A percentile compares a stretch with the other conserved stretches of the same genome.
These are phyloP conservation scores for Delichon dasypus DNA, from an alignment of 2,797 vertebrate genomes.

Conservation along the genomic window DNA sequence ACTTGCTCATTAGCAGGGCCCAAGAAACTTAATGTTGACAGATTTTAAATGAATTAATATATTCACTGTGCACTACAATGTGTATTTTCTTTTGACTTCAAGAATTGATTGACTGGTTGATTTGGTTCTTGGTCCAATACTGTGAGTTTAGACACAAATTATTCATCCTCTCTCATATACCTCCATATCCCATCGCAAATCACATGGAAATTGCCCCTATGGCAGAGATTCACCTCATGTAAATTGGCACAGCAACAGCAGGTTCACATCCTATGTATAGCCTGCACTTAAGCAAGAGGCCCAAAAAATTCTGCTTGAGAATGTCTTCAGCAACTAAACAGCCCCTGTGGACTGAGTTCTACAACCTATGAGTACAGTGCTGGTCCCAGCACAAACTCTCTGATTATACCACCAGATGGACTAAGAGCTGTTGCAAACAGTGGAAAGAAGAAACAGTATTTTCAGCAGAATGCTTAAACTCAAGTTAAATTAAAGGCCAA, in stretches of 20 bases:
- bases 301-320: not conserved
- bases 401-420: not conserved
- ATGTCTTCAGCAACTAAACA: not conserved
- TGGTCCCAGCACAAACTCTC: not conserved
- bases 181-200: not conserved
- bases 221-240: not conserved
- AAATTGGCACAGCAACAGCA: not conserved
- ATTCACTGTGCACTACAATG: not conserved
- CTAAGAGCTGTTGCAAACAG: not conserved
- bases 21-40: not conserved
- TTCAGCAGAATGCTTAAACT: not conserved
- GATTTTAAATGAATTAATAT: not conserved
- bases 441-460: not conserved
- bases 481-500: not conserved
- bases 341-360: not conserved
- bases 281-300: not conserved
- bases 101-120: not conserved
- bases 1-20: not conserved
- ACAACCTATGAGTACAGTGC: rapidly evolving
- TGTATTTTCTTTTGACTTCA: not conserved
- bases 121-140: not conserved
- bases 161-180: not conserved
- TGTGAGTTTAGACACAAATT: not conserved
- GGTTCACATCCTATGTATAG: not conserved
- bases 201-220: not conserved